Percentiles rank a stretch among this genome's conserved stretches.
These are phyloP conservation scores for Siderastrea radians DNA, from an alignment of 92 coral and sea anemone species.

Conservation along the genomic window DNA sequence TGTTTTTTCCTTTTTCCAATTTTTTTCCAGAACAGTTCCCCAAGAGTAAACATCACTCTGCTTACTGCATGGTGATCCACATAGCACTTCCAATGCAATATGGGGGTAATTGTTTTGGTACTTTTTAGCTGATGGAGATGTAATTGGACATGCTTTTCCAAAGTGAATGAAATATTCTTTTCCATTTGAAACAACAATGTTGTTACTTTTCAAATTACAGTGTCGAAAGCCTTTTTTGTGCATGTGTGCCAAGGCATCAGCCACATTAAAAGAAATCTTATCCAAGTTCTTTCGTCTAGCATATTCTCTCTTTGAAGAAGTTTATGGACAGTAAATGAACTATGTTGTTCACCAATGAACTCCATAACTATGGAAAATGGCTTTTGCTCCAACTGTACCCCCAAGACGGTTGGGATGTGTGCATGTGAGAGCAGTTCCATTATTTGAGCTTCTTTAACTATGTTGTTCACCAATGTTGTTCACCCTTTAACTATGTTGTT, in stretches of 20 bases:
- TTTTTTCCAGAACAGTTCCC: slow-evolving; percentile 40
- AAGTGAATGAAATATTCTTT: slow-evolving; percentile 66
- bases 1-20: slow-evolving; percentile 17
- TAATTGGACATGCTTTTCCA: slow-evolving; percentile 61
- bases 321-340: not conserved
- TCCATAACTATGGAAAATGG: slow-evolving; percentile 46
- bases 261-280: slow-evolving; percentile 42
- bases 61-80: not conserved
- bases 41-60: slow-evolving; percentile 45
- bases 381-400: slow-evolving; percentile 15
- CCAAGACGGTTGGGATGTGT: slow-evolving; percentile 32
- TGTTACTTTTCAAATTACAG: slow-evolving; percentile 57
- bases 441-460: slow-evolving; percentile 16
- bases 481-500: slow-evolving; percentile 19
- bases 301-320: not conserved
- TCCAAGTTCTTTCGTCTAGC: slow-evolving; percentile 35
- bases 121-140: slow-evolving; percentile 44
- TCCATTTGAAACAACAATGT: not conserved
- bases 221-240: slow-evolving; percentile 52
- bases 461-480: slow-evolving; percentile 16
- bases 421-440: slow-evolving; percentile 30
- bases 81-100: slow-evolving; percentile 54
- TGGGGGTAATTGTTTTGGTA: slow-evolving; percentile 44
- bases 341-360: slow-evolving; percentile 15
- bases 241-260: slow-evolving; percentile 64